phyloP scores from a whole-genome alignment of 2,888 invertebrate genomes.

The Sceliomorpha sp. region DNA sequence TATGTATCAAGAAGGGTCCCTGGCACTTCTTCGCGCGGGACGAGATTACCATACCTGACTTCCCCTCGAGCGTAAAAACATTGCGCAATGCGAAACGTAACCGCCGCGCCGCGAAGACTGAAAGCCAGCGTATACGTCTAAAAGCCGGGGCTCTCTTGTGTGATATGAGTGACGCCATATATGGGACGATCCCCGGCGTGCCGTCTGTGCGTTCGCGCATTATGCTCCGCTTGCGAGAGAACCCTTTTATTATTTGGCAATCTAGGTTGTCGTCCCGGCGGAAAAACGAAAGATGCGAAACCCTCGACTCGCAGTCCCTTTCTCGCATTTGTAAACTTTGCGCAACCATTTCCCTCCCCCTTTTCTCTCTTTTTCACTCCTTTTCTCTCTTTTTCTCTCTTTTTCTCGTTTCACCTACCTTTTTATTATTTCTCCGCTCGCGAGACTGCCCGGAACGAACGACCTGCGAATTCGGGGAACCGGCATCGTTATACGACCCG shows the following conservation, averaged over 20 bases:
- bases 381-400: not conserved
- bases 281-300: slow-evolving; percentile 8
- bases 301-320: slow-evolving; percentile 7
- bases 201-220: slow-evolving; percentile 42
- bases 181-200: slow-evolving; percentile 26
- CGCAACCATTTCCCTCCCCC: slow-evolving; percentile 8
- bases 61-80: slow-evolving; percentile 43
- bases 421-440: too few species aligned
- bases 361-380: slow-evolving; percentile 19
- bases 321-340: slow-evolving; percentile 16
- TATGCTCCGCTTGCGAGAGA: slow-evolving; percentile 25
- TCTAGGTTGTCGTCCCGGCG: slow-evolving; percentile 14
- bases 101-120: slow-evolving; percentile 23
- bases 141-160: slow-evolving; percentile 38
- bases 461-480: slow-evolving; percentile 5
- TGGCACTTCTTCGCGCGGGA: slow-evolving; percentile 22
- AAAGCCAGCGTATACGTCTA: slow-evolving; percentile 33
- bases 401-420: too few species aligned
- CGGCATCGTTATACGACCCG: too few species aligned
- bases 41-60: slow-evolving; percentile 34
- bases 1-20: slow-evolving; percentile 26
- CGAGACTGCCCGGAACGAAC: too few species aligned
- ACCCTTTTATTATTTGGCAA: slow-evolving; percentile 36
- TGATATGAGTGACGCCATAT: slow-evolving; percentile 48
- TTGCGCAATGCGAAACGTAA: slow-evolving; percentile 42